A percentile compares a stretch with the other conserved stretches of the same genome.
Evolutionary conservation across 2,797 vertebrate genomes (phyloP).

Genomic region (Eospalax fontanierii): DNA sequence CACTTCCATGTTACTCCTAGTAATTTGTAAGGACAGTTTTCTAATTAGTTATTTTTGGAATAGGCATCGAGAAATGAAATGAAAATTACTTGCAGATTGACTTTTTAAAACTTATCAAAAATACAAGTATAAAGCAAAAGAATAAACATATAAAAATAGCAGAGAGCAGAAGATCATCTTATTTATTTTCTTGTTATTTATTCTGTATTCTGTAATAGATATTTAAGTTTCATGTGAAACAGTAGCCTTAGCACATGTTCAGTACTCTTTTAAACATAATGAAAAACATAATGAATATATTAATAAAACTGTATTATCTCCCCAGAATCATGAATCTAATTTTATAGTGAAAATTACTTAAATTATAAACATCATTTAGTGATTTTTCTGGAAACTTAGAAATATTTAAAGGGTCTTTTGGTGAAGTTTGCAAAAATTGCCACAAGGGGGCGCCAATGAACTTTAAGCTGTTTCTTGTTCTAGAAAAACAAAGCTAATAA

Average conservation of each 20-base stretch:
- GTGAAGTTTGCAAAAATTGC: constrained; percentile 61
- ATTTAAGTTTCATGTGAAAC: constrained; percentile 59
- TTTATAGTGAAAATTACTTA: constrained; percentile 33
- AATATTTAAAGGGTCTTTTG: constrained; percentile 38
- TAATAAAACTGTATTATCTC: background rate
- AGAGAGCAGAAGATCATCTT: background rate
- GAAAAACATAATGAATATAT: background rate
- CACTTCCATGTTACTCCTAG: background rate
- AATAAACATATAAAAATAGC: background rate
- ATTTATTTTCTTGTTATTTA: constrained; percentile 31
- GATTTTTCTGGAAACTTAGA: background rate
- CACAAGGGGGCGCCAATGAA: constrained; percentile 84
- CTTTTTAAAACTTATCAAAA: constrained; percentile 36
- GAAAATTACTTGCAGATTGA: constrained; percentile 8
- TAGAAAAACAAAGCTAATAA: background rate
- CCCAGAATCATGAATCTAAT: background rate
- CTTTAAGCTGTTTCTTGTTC: constrained; percentile 63
- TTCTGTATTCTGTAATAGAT: background rate
- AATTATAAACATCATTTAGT: constrained; percentile 5
- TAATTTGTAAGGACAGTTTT: constrained; percentile 58
- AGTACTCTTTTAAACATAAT: constrained; percentile 10
- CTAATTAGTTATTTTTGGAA: constrained; percentile 43
- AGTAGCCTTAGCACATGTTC: background rate
- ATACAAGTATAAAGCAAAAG: constrained; percentile 13
- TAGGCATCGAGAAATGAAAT: background rate